A percentile compares a stretch with the other conserved stretches of the same genome.
Conservation (phyloP, 2,888 invertebrate genomes). For the Halictus ligatus region DNA sequence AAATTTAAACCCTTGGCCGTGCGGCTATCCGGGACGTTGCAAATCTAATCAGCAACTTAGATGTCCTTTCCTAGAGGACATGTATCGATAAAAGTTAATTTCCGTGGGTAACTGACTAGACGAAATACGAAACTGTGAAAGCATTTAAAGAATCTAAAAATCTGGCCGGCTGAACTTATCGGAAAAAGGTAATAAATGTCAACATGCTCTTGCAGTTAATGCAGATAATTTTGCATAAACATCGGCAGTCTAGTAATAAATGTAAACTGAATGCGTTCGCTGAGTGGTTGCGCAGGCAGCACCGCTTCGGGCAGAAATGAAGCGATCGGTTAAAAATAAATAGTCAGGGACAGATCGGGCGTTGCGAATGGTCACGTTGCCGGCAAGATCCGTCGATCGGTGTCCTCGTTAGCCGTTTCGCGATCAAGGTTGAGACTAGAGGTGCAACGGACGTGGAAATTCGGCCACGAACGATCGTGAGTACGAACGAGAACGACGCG, state of each 20-base stretch:
- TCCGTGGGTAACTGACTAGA: not conserved
- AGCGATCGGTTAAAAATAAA: slow-evolving; percentile 11
- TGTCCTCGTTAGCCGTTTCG: slow-evolving; percentile 53
- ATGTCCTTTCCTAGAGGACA: no score
- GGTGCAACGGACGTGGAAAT: slow-evolving; percentile 40
- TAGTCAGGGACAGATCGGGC: slow-evolving; percentile 43
- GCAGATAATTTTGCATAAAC: not conserved
- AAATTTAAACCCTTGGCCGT: no score
- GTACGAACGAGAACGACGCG: not conserved
- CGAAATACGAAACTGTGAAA: not conserved
- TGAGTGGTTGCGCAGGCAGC: not conserved
- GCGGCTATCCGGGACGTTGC: no score
- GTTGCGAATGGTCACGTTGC: slow-evolving; percentile 42
- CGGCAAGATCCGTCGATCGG: slow-evolving; percentile 37
- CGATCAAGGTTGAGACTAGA: slow-evolving; percentile 42
- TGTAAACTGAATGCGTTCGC: not conserved
- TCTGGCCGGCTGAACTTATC: not conserved
- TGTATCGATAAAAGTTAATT: no score
- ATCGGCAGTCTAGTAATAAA: not conserved
- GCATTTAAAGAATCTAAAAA: no score
- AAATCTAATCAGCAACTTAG: no score
- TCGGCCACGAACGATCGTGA: slow-evolving; percentile 14
- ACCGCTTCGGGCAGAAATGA: not conserved
- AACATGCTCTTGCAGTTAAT: not conserved
- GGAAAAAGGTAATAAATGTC: not conserved